Conservation (phyloP, 2,113 vertebrate genomes). For the Erythrolamprus reginae region DNA sequence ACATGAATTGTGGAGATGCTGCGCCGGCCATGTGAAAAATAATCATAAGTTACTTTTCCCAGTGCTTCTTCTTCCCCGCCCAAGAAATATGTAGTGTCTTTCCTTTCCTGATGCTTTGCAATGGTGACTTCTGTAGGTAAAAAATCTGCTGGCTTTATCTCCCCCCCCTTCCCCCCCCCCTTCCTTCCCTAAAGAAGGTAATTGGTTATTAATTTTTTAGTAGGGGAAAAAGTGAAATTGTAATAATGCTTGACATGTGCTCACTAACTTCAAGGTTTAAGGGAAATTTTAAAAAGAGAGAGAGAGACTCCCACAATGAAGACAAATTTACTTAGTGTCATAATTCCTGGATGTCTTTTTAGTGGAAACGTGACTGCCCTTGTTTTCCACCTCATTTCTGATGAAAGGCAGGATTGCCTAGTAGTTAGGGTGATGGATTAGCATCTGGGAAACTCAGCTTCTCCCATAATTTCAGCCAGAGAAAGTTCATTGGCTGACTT, state of each 20-base stretch:
- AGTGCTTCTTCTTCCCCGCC: not conserved
- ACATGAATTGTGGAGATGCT: too few relatives aligned
- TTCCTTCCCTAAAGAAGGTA: slow-evolving; percentile 48
- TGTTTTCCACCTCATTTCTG: not conserved
- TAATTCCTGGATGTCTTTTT: not conserved
- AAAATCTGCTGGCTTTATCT: slow-evolving; percentile 27
- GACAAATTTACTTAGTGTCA: slow-evolving; percentile 13
- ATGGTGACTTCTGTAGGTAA: slow-evolving; percentile 50
- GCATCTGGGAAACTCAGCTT: not conserved
- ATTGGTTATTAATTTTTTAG: slow-evolving; percentile 66
- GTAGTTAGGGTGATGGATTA: not conserved
- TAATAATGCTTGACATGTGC: slow-evolving; percentile 58
- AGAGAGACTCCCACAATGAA: not conserved
- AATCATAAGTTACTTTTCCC: not conserved
- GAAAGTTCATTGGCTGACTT: not conserved
- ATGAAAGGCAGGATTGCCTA: not conserved
- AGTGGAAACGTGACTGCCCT: not conserved
- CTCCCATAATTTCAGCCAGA: not conserved
- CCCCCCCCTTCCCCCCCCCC: not conserved
- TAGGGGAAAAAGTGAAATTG: slow-evolving; percentile 56
- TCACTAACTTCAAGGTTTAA: slow-evolving; percentile 53
- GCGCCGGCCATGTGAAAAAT: not conserved
- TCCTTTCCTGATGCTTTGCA: slow-evolving; percentile 32
- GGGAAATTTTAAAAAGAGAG: slow-evolving; percentile 29
- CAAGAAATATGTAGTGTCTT: slow-evolving; percentile 14